Percentiles rank a stretch among this genome's conserved stretches.
Conservation (phyloP, 2,888 invertebrate genomes). For the Drosophila monieri region DNA sequence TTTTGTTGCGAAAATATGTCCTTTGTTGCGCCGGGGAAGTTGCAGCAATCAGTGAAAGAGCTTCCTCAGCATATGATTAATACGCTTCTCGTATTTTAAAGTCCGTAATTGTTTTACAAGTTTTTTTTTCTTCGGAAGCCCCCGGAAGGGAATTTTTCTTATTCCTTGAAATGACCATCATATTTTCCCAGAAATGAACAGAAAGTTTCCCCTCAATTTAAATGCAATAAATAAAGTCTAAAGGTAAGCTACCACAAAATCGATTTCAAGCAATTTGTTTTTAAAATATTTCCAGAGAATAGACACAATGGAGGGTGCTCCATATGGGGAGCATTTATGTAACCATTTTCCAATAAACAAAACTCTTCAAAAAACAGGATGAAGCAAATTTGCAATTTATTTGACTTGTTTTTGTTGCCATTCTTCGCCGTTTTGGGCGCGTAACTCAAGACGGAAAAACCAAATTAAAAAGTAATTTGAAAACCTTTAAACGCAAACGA, state of each 20-base stretch:
- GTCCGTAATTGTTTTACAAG: constrained; percentile 23
- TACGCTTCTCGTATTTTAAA: not conserved
- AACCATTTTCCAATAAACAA: constrained; percentile 71
- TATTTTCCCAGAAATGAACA: not conserved
- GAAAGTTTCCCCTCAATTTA: not conserved
- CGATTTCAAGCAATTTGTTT: constrained; percentile 13
- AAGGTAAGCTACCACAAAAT: constrained; percentile 13
- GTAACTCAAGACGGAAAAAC: constrained; percentile 74
- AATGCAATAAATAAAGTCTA: constrained; percentile 2
- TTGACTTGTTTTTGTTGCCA: constrained; percentile 55
- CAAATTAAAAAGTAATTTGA: constrained; percentile 78
- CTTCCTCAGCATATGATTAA: not conserved
- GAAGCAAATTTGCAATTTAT: constrained; percentile 73
- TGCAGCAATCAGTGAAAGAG: constrained; percentile 43
- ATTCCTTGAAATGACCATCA: not conserved
- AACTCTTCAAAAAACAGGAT: constrained; percentile 15
- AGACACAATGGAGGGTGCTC: constrained; percentile 1
- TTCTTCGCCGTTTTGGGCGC: constrained; percentile 45
- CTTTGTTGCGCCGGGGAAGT: constrained; percentile 47
- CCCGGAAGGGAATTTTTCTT: not conserved
- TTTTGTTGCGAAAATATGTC: constrained; percentile 42
- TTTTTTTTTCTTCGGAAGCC: not conserved
- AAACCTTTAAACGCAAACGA: constrained; percentile 75
- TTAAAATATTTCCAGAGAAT: constrained; percentile 31
- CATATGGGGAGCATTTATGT: constrained; percentile 46